Conservation (phyloP, 2,888 invertebrate species). For the Drosophila meridiana region DNA sequence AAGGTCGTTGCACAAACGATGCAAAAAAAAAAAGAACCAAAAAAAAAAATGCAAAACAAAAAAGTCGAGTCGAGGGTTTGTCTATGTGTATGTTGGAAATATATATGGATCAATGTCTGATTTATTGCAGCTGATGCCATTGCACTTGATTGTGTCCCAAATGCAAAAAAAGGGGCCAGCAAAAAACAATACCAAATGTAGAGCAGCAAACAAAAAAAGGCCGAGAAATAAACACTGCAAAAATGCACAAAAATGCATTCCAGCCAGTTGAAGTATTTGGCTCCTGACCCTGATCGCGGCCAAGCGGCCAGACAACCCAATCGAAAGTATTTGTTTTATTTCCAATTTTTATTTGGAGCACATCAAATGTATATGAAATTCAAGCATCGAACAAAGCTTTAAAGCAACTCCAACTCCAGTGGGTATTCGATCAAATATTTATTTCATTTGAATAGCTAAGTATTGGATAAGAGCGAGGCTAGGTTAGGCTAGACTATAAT, state of each 20-base stretch:
- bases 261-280: slow-evolving; percentile 63
- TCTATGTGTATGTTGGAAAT: slow-evolving; percentile 57
- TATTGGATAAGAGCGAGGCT: neutral
- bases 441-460: neutral
- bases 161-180: slow-evolving; percentile 59
- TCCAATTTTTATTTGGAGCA: slow-evolving; percentile 6
- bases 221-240: slow-evolving; percentile 41
- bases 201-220: slow-evolving; percentile 32
- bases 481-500: neutral
- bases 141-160: slow-evolving; percentile 80
- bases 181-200: slow-evolving; percentile 45
- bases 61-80: slow-evolving; percentile 55
- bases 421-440: neutral
- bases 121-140: slow-evolving; percentile 79
- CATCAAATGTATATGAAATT: slow-evolving; percentile 27
- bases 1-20: slow-evolving; percentile 68
- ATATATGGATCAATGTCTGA: slow-evolving; percentile 83
- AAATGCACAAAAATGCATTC: slow-evolving; percentile 68
- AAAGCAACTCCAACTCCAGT: slow-evolving; percentile 7
- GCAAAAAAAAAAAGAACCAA: slow-evolving; percentile 31
- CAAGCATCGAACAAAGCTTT: slow-evolving; percentile 11
- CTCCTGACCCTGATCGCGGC: slow-evolving; percentile 74
- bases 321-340: slow-evolving; percentile 30
- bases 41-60: slow-evolving; percentile 37
- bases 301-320: slow-evolving; percentile 35